Evolutionary conservation across 2,113 vertebrate species (phyloP).

Genomic region (Coptodon rendalli): DNA sequence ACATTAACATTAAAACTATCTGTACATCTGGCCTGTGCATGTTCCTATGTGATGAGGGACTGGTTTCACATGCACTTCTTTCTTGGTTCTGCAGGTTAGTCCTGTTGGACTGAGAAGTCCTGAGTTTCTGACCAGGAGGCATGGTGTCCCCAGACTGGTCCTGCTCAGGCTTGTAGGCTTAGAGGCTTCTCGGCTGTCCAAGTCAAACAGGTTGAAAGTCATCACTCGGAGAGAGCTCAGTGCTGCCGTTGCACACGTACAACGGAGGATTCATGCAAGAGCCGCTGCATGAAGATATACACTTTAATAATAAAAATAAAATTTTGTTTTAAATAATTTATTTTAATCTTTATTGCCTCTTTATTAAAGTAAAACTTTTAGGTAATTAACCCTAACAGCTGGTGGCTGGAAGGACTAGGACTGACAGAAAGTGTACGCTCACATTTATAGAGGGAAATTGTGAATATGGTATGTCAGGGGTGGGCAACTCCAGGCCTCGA

Average conservation of each 20-base stretch:
- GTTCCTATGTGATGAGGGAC: not conserved
- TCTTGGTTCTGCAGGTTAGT: not conserved
- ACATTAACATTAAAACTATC: not conserved
- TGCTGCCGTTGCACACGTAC: slow-evolving; percentile 30
- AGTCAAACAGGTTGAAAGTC: slow-evolving; percentile 30
- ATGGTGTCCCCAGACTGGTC: not conserved
- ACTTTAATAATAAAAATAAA: too few relatives aligned
- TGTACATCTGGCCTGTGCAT: not conserved
- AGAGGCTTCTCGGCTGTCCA: slow-evolving; percentile 63
- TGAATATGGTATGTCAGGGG: not conserved
- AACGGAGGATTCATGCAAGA: not conserved
- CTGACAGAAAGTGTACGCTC: not conserved
- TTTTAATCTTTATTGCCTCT: not conserved
- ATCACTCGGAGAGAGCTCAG: slow-evolving; percentile 60
- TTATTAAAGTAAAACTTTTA: not conserved
- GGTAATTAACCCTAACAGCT: not conserved
- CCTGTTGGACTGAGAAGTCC: not conserved
- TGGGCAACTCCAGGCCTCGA: not conserved
- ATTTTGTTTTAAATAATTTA: too few relatives aligned
- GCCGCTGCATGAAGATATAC: slow-evolving; percentile 37
- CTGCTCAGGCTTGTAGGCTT: slow-evolving; percentile 53
- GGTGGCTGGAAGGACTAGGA: not conserved
- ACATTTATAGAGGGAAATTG: not conserved
- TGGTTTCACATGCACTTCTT: not conserved
- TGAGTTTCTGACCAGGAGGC: not conserved